Conservation (phyloP, 1,140 invertebrate genomes). For the Bombus confusus region DNA sequence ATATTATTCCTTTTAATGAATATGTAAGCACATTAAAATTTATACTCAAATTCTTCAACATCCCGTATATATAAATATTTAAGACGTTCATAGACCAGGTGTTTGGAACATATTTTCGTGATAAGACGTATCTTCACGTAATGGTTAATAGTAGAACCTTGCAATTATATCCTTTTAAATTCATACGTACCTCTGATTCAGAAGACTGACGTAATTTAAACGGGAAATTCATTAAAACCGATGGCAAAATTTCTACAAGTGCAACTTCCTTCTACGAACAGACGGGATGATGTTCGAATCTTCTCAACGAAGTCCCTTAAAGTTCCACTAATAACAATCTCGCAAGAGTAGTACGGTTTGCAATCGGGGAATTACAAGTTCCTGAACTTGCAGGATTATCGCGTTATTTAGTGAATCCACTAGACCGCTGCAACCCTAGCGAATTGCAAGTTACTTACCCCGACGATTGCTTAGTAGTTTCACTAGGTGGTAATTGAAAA, state of each 20-base stretch:
- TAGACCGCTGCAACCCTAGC: constrained; percentile 6
- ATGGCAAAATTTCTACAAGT: not conserved
- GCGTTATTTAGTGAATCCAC: constrained; percentile 37
- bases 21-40: no score
- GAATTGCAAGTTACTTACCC: constrained; percentile 28
- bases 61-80: not conserved
- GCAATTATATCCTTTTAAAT: not conserved
- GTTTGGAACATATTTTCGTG: not conserved
- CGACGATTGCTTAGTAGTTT: not conserved
- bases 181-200: not conserved
- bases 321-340: constrained; percentile 30
- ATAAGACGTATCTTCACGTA: not conserved
- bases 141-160: not conserved
- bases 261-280: not conserved
- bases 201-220: not conserved
- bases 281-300: not conserved
- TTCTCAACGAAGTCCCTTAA: not conserved
- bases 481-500: constrained; percentile 4
- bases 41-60: not conserved
- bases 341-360: not conserved
- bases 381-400: constrained; percentile 35
- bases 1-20: not conserved
- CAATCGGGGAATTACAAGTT: constrained; percentile 37
- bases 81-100: not conserved
- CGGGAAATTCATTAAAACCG: not conserved